phyloP scores from a whole-genome alignment of 2,888 invertebrate genomes.

The Monopis laevigella region DNA sequence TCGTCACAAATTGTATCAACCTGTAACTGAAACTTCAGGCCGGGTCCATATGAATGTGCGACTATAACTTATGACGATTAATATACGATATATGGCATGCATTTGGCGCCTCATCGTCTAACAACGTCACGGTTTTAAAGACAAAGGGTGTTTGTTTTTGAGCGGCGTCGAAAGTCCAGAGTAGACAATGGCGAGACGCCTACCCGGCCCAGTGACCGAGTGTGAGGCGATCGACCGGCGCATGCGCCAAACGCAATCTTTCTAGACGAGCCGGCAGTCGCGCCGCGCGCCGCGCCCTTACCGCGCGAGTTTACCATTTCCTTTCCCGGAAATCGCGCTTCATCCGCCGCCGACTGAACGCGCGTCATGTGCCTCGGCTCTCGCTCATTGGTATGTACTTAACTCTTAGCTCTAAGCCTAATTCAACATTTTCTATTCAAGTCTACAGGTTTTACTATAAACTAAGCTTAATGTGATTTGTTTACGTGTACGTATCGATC shows the following conservation, averaged over 20 bases:
- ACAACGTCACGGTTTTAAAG: slow-evolving; percentile 28
- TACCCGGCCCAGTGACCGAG: slow-evolving; percentile 60
- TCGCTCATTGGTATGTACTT: slow-evolving; percentile 3
- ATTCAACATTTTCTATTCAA: background rate
- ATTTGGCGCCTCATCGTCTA: slow-evolving; percentile 55
- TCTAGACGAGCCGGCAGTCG: slow-evolving; percentile 2
- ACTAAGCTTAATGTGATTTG: slow-evolving; percentile 35
- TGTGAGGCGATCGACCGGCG: slow-evolving; percentile 57
- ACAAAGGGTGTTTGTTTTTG: slow-evolving; percentile 59
- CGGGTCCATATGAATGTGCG: slow-evolving; percentile 22
- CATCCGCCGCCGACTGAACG: slow-evolving; percentile 3
- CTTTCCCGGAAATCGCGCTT: background rate
- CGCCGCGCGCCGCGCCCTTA: slow-evolving; percentile 31
- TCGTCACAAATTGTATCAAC: too few species aligned
- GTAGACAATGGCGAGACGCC: slow-evolving; percentile 8
- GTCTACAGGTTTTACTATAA: background rate
- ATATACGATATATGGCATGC: too few species aligned
- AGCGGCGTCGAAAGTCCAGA: slow-evolving; percentile 29
- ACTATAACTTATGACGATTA: slow-evolving; percentile 20
- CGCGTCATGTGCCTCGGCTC: slow-evolving; percentile 2
- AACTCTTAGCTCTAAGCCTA: too few species aligned
- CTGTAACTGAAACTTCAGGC: too few species aligned
- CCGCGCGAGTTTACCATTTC: slow-evolving; percentile 31
- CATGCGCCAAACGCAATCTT: slow-evolving; percentile 35
- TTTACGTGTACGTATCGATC: slow-evolving; percentile 24